Base-by-base conservation (phyloP, 2,113 vertebrate species). In the Tautogolabrus adspersus region DNA sequence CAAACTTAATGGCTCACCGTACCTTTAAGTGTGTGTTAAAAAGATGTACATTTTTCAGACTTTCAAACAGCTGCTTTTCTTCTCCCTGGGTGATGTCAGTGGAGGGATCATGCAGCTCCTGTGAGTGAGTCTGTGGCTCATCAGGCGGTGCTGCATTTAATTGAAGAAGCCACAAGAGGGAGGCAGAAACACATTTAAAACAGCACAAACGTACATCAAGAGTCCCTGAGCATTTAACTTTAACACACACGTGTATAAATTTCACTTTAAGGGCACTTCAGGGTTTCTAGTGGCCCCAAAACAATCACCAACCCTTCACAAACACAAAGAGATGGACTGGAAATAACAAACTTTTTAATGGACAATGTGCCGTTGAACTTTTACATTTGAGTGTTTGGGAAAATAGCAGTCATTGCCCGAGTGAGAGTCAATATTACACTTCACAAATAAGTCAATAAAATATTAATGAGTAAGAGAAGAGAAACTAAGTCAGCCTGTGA, bases 401-500 rank as follows among this genome's bases (percentile, higher is more conserved):
- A 18, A 47, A 47, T 57, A 61, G 42, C 46, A 49, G 55, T 55
- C 13, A 9, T 1, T 15, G 51, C 30, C 57, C 64, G 54, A 64
- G 57, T 66, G 54, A 66, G 34, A 58, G 59, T 72, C 34, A 30
- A 46, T 68, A 57, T 77, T 60, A 54, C 23, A n/a, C 67, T 60
- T 38, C 51, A 19, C 22, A 59, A 88, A 82, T 83, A 10, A 88
- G 72, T 74, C 49, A 49, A 89, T 92, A 1, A 91, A 92, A 92
- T 90, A 92, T 92, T 92, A 64, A 92, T 77, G 73, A 69, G 73
- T 72, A 88, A 87, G 81, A 87, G 75, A 83, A 81, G 80, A 73
- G 76, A 88, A 86, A 88, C 64, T 19, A 71, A 89, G 83, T 83
- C 77, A 79, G 82, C 71, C 72, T 71, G 57, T 81, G 82, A 88